Evolutionary conservation across 1,140 invertebrate genomes (phyloP), one percentile per base, ranked within the genome.

Genomic region (Mylabris phalerata): DNA sequence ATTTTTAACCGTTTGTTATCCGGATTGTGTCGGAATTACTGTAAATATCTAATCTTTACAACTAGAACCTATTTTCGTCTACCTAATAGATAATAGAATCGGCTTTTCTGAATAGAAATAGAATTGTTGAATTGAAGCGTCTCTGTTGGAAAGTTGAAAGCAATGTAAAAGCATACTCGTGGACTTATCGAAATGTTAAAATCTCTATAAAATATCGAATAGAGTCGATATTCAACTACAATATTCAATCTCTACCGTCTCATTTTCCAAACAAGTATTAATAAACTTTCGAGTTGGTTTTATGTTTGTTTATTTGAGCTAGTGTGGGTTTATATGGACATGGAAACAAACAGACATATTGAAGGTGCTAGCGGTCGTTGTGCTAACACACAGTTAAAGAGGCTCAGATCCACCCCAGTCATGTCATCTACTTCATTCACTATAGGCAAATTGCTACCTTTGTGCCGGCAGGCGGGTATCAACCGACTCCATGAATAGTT

Each of bases 381-480:
- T 54, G 51, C 42, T 54, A 45, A 54, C 51, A 54, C 41, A 54
- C 42, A 46, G 51, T 42, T 32, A 7, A 32, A 32, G 51, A 45
- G 26, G 25, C 41, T 27, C 25, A 10, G 51, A 54, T 54, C 51
- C 51, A 46, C 51, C 51, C 51, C 43, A 54, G 51, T 54, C 51
- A 46, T 54, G 51, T 32, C 7, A 32, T 54, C 44, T 44, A 41
- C 32, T 46, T 54, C 51, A 54, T 54, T 54, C 51, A 54, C 42
- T 45, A 54, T 54, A 54, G 51, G 51, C 51, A 54, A 54, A 54
- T 54, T 54, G 51, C 51, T 54, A 42, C 51, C 51, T 54, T 54
- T 54, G 51, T 32, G 32, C 24, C 51, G 13, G 44, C 51, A 45
- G 51, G 51, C 51, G 51, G 32, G 32, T 54, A 54, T 54, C 51